phyloP scores from a whole-genome alignment of 2,888 invertebrate species.

The Drosophila mayaguana region DNA sequence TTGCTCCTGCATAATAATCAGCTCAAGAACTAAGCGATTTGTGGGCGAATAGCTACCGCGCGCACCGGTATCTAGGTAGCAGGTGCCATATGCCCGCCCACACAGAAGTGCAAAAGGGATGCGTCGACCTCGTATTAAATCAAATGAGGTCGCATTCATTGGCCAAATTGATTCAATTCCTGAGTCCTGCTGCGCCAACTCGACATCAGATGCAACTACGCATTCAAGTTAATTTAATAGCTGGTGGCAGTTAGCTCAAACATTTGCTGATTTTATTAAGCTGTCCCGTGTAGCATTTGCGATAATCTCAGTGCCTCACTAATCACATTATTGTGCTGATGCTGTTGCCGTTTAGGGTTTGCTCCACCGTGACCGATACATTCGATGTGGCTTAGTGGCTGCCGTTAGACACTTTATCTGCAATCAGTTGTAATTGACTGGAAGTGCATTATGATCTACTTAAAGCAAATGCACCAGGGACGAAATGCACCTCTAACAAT shows the following conservation, averaged over 20 bases:
- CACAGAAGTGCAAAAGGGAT: slow-evolving; percentile 7
- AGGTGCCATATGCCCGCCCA: slow-evolving; percentile 15
- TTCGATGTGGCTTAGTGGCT: background rate
- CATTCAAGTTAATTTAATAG: slow-evolving; percentile 56
- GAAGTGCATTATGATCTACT: slow-evolving; percentile 58
- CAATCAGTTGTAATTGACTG: slow-evolving; percentile 60
- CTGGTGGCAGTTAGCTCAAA: slow-evolving; percentile 38
- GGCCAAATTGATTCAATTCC: slow-evolving; percentile 71
- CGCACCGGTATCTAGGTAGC: slow-evolving; percentile 27
- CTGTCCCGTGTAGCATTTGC: slow-evolving; percentile 16
- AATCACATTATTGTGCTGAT: slow-evolving; percentile 21
- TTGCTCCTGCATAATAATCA: slow-evolving; percentile 71
- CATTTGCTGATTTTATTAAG: slow-evolving; percentile 47
- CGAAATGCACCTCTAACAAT: background rate
- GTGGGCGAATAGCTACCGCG: slow-evolving; percentile 10
- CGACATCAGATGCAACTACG: slow-evolving; percentile 33
- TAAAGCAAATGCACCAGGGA: slow-evolving; percentile 18
- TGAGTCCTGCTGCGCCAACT: slow-evolving; percentile 16
- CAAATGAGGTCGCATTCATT: slow-evolving; percentile 77
- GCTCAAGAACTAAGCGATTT: slow-evolving; percentile 55
- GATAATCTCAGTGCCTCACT: slow-evolving; percentile 27
- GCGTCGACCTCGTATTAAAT: slow-evolving; percentile 69
- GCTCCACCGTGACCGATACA: slow-evolving; percentile 5
- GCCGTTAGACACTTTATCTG: slow-evolving; percentile 15
- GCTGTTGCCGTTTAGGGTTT: slow-evolving; percentile 11